Percentiles rank a stretch among this genome's conserved stretches.
These are phyloP conservation scores for Drosophila neonasuta DNA, from an alignment of 2,888 invertebrate genomes.

Conservation along the genomic window DNA sequence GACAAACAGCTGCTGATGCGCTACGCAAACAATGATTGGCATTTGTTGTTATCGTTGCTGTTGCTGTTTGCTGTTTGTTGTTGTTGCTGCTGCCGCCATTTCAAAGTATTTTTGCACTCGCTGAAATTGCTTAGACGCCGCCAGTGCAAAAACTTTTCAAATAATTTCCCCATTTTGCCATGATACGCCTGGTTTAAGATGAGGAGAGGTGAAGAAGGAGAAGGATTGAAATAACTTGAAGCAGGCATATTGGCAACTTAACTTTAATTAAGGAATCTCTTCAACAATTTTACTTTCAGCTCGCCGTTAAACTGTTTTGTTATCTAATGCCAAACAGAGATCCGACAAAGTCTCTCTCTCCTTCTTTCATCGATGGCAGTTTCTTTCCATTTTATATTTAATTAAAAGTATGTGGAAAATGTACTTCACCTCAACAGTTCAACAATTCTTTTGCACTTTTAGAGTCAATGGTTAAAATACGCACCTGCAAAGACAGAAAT, in stretches of 20 bases:
- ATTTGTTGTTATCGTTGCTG: constrained; percentile 65
- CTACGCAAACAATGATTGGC: constrained; percentile 76
- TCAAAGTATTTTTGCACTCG: constrained; percentile 70
- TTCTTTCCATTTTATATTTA: not conserved
- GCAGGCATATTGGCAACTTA: constrained; percentile 51
- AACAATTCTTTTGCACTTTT: constrained; percentile 4
- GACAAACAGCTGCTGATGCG: constrained; percentile 69
- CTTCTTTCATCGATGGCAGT: too few species aligned
- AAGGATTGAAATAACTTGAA: constrained; percentile 39
- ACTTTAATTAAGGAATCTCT: constrained; percentile 70
- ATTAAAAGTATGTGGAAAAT: constrained; percentile 1
- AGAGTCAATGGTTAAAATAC: constrained; percentile 36
- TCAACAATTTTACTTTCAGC: constrained; percentile 51
- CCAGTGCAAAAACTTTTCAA: constrained; percentile 64
- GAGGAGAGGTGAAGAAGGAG: not conserved
- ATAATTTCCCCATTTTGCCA: constrained; percentile 64
- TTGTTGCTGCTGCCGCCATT: constrained; percentile 38
- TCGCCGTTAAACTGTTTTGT: constrained; percentile 13
- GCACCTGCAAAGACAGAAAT: constrained; percentile 65
- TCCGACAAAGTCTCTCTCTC: not conserved
- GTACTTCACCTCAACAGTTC: not conserved
- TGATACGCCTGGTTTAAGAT: constrained; percentile 38
- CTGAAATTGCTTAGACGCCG: constrained; percentile 63
- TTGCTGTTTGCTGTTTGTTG: constrained; percentile 1
- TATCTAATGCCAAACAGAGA: constrained; percentile 19